Percentiles rank a stretch among this genome's conserved stretches.
Evolutionary conservation across 2,113 vertebrate species (phyloP).

Genomic region (Typhlomys cinereus): DNA sequence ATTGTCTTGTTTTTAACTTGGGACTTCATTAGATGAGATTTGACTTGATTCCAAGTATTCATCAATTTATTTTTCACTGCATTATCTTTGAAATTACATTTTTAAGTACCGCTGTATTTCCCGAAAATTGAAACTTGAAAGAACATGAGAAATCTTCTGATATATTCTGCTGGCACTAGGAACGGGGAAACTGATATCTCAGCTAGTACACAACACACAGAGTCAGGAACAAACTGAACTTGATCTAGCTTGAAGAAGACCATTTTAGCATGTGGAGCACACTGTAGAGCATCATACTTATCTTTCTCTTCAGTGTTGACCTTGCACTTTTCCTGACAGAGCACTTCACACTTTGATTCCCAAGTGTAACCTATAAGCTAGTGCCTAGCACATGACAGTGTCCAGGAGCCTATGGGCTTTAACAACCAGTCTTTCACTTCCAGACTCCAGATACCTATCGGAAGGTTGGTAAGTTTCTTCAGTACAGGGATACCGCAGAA

Average conservation of each 20-base stretch:
- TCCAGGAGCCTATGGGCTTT: neutral
- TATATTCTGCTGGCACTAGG: conserved; percentile 17
- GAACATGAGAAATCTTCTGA: neutral
- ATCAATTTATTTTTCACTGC: conserved; percentile 31
- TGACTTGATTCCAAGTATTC: neutral
- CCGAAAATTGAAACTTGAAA: neutral
- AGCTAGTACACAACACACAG: neutral
- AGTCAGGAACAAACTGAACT: neutral
- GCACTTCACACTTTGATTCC: neutral
- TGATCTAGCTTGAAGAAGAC: neutral
- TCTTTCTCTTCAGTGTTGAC: neutral
- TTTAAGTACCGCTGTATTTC: neutral
- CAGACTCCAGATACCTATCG: neutral
- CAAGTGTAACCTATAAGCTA: neutral
- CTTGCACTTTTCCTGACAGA: neutral
- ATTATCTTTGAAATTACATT: conserved; percentile 29
- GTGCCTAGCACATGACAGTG: neutral
- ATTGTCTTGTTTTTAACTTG: conserved; percentile 34
- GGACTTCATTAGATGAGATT: conserved; percentile 27
- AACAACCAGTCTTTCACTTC: neutral
- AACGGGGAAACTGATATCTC: neutral
- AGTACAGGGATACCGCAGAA: neutral
- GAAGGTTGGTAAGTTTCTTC: neutral
- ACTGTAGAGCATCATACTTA: too few species aligned
- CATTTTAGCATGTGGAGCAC: neutral